phyloP scores from a whole-genome alignment of 2,797 vertebrate species.

The Phaenicophaeus curvirostris region DNA sequence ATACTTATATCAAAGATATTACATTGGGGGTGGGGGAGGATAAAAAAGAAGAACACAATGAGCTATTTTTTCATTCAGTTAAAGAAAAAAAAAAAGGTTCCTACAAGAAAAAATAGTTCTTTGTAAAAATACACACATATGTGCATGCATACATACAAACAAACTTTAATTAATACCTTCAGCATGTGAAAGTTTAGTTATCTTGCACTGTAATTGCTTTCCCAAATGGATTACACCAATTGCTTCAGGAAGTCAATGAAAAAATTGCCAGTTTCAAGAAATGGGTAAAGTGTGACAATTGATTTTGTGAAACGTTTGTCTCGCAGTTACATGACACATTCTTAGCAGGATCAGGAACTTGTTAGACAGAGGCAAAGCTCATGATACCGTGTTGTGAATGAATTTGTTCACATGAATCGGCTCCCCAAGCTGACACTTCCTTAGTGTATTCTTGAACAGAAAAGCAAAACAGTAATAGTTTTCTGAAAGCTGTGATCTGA shows the following conservation, averaged over 20 bases:
- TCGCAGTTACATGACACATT: background rate
- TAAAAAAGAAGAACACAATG: too few relatives aligned
- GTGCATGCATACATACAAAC: background rate
- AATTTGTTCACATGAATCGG: background rate
- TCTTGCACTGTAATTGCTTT: background rate
- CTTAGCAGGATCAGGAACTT: background rate
- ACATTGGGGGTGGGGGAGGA: background rate
- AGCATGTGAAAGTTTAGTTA: background rate
- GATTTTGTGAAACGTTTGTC: slow-evolving; percentile 41
- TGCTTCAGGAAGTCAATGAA: background rate
- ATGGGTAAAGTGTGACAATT: slow-evolving; percentile 14
- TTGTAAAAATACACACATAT: background rate
- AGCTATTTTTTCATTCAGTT: background rate
- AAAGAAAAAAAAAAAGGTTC: background rate
- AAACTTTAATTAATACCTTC: background rate
- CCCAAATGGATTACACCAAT: background rate
- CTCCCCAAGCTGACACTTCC: background rate
- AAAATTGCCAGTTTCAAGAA: background rate
- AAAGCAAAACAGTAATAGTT: background rate
- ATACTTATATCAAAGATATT: background rate
- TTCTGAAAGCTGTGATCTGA: background rate
- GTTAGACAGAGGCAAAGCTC: slow-evolving; percentile 25
- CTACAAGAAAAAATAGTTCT: background rate
- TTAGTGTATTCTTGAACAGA: background rate
- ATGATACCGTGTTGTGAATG: background rate